phyloP scores from a whole-genome alignment of 2,113 vertebrate genomes.

The Dolichotis patagonum region DNA sequence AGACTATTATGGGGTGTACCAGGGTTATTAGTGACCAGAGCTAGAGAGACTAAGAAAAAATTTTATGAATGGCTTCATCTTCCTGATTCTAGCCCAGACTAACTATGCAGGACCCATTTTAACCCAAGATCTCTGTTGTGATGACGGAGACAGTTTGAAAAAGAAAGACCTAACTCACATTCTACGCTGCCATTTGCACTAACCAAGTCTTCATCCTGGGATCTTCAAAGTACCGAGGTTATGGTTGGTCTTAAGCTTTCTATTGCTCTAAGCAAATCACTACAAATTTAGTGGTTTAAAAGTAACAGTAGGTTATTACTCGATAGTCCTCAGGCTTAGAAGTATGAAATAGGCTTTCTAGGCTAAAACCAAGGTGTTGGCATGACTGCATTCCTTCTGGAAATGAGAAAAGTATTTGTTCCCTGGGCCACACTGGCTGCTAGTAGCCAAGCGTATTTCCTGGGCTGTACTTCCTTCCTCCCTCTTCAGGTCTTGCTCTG shows the following conservation, averaged over 20 bases:
- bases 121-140: neutral
- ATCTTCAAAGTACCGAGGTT: neutral
- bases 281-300: neutral
- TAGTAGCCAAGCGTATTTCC: neutral
- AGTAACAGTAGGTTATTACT: neutral
- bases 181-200: too few species aligned
- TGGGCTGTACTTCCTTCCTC: neutral
- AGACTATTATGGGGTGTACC: neutral
- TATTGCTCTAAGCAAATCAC: neutral
- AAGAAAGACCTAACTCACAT: neutral
- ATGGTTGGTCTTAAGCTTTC: neutral
- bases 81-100: neutral
- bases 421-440: neutral
- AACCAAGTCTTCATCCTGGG: neutral
- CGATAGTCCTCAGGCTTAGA: neutral
- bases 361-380: neutral
- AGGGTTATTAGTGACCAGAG: neutral
- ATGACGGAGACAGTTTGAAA: neutral
- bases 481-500: neutral
- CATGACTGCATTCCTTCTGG: neutral
- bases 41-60: neutral
- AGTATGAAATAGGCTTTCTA: neutral
- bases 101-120: neutral
- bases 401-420: neutral
- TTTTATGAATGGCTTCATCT: neutral